phyloP scores from a whole-genome alignment of 1,140 invertebrate species.

The Cydia pomonella region DNA sequence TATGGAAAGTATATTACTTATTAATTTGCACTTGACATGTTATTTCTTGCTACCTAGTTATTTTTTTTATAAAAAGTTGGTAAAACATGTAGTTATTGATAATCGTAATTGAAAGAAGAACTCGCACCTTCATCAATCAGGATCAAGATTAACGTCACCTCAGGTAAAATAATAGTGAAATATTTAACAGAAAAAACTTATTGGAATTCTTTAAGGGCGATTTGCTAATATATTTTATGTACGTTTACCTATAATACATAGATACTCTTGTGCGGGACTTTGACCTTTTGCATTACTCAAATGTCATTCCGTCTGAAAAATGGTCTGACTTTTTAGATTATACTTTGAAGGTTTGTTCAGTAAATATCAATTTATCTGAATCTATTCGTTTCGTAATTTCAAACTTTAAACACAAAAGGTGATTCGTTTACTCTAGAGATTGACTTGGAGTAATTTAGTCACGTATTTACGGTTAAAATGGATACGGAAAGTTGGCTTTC shows the following conservation, averaged over 20 bases:
- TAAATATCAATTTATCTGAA: slow-evolving; percentile 1
- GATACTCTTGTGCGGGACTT: not conserved
- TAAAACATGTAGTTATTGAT: not conserved
- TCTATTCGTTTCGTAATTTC: not conserved
- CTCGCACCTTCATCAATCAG: slow-evolving; percentile 26
- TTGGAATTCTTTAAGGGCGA: not conserved
- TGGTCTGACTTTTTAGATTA: not conserved
- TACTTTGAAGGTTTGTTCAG: not conserved
- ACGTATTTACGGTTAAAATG: slow-evolving; percentile 15
- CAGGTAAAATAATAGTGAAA: slow-evolving; percentile 28
- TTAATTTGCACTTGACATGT: not conserved
- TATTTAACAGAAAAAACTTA: slow-evolving; percentile 10
- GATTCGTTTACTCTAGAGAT: not conserved
- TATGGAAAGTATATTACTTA: not conserved
- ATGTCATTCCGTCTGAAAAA: not conserved
- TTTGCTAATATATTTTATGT: not conserved
- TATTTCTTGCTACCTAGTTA: not conserved
- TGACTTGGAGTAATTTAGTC: slow-evolving; percentile 20
- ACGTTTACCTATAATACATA: not conserved
- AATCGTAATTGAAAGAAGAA: not conserved
- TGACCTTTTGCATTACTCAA: not conserved
- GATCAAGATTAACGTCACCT: slow-evolving; percentile 29
- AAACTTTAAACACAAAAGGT: slow-evolving; percentile 7
- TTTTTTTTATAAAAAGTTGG: not conserved
- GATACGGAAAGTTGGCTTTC: slow-evolving; percentile 13